Conservation (phyloP, 2,888 invertebrate genomes). For the Theristus sp. region DNA sequence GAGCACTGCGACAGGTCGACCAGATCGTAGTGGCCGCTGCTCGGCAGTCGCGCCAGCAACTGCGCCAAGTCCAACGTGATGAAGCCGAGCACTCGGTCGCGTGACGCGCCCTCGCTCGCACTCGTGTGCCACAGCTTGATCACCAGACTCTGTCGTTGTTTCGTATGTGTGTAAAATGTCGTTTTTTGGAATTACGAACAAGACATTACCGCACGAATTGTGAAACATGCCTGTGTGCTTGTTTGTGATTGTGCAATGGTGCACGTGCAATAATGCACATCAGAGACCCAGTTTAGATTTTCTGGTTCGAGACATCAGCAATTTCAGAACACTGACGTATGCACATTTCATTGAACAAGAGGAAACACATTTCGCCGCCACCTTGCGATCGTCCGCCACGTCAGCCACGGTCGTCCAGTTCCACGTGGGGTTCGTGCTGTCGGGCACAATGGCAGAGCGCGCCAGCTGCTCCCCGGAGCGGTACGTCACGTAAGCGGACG, state of each 20-base stretch:
- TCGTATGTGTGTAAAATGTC: too few relatives aligned
- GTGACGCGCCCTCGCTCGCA: neutral
- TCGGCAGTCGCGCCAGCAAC: neutral
- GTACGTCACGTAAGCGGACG: neutral
- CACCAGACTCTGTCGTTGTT: neutral
- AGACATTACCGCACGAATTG: too few relatives aligned
- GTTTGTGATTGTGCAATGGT: too few relatives aligned
- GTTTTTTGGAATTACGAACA: too few relatives aligned
- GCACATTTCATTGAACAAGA: too few relatives aligned
- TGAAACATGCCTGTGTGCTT: too few relatives aligned
- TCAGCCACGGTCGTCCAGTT: neutral
- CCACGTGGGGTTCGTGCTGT: neutral
- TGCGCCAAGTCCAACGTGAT: neutral
- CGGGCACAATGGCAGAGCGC: neutral
- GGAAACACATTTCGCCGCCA: too few relatives aligned
- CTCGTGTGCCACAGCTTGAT: neutral
- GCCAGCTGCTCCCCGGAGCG: neutral
- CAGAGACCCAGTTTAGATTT: too few relatives aligned
- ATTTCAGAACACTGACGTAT: too few relatives aligned
- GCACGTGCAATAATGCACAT: too few relatives aligned
- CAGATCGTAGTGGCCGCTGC: neutral
- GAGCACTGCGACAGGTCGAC: neutral
- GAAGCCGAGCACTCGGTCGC: neutral
- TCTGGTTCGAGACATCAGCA: too few relatives aligned
- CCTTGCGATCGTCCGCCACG: neutral